Base-by-base conservation (phyloP, 2,888 invertebrate genomes). In the Beris morrisii region DNA sequence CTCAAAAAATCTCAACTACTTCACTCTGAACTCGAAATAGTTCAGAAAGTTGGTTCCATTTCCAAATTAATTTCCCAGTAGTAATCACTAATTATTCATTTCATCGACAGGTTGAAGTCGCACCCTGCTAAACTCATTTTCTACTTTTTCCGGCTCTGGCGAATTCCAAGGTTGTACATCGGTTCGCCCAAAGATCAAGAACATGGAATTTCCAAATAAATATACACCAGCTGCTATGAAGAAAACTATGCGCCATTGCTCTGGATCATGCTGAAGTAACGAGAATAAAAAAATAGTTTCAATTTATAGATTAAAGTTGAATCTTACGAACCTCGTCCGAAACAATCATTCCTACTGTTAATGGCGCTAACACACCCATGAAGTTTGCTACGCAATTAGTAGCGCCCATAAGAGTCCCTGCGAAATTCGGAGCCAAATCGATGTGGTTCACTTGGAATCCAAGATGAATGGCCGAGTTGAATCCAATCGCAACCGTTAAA, bases 371-470 rank as follows among this genome's bases (percentile, higher is more conserved):
- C 69, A 93, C 88, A 63, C 92, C 90, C 79, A 90, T 88, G 11
- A 92, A 81, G 73, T 90, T 92, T 0, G 90, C 89, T n/a, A 85
- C 81, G 7, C 89, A 88, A 76, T 93, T 93, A 1, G 92, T 92
- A 72, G 93, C 87, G 5, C 93, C 93, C 92, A 93, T 92, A 71
- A 93, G 80, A 0, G 89, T 87, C 32, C 93, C 93, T 3, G 93
- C 90, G 76, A 88, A 91, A 77, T 90, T 91, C 0, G 93, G 92
- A 5, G 93, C 89, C 61, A 94, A 81, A 81, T 94, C 93, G 69
- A 94, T 90, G 74, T 92, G 92, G 71, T 92, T 93, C 87, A 84
- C 83, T 88, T 90, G 85, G 75, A 88, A 91, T 3, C 92, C 92
- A 53, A 88, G 86, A 72, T 88, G 91, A 61, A 88, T 86, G 1